Base-by-base conservation (phyloP, 2,113 vertebrate species). In the Pteropus alecto region DNA sequence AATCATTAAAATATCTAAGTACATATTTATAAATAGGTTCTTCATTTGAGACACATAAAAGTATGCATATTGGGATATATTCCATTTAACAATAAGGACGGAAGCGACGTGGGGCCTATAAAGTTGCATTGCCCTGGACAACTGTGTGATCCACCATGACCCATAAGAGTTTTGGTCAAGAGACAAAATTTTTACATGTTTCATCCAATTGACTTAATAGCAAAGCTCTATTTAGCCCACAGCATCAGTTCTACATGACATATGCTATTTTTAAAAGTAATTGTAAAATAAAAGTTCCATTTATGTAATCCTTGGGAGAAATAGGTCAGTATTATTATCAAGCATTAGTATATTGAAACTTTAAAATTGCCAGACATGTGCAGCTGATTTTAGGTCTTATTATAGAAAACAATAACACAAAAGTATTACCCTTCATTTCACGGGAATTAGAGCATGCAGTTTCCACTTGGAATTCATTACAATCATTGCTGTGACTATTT, bases 381-480 rank as follows among this genome's bases (percentile, higher is more conserved):
- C 46, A 86, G 71, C 8, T 94, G 46, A 24, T 87, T 84, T 89
- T 54, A 86, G 54, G 26, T 73, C 33, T 70, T 85, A 6, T 4
- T 35, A 93, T 43, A 88, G 68, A 96, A 96, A 97, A 91, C 46
- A 89, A 2, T 58, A 82, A 90, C 14, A 19, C 54, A 46, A 68
- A 87, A 96, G 54, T 88, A 87, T 91, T 63, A 76, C 28, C 30
- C 41, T 1, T 21, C 70, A 78, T 60, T 43, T 89, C 79, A 78
- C 3, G 56, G 68, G 71, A 87, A 90, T 60, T 76, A 78, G 30
- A 93, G 51, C 18, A 19, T 9, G 28, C 48, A 90, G 61, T 11
- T 13, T 16, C 54, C 67, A 33, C 60, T 85, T 73, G 68, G 74
- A 96, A 65, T 67, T 61, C 81, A 65, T 78, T 18, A 56, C 12